phyloP scores from a whole-genome alignment of 2,888 invertebrate species.

The Drosophila neonasuta region DNA sequence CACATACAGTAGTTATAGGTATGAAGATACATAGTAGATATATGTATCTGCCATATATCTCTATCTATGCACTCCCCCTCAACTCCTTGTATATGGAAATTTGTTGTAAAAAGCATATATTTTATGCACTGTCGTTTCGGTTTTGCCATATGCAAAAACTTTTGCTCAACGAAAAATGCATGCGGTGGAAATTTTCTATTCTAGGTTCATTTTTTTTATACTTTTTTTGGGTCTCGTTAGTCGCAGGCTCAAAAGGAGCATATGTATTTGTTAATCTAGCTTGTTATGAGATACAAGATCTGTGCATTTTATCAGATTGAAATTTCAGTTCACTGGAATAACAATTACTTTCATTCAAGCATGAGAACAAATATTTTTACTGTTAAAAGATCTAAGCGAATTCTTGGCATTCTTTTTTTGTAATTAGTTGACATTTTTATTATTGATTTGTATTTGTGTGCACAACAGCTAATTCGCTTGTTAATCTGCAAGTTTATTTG shows the following conservation, averaged over 20 bases:
- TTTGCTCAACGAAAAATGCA: slow-evolving; percentile 51
- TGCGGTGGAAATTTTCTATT: slow-evolving; percentile 44
- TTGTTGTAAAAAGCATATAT: slow-evolving; percentile 67
- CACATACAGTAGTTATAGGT: slow-evolving; percentile 36
- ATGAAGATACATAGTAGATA: slow-evolving; percentile 33
- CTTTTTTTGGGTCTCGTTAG: slow-evolving; percentile 32
- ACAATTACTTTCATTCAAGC: slow-evolving; percentile 18
- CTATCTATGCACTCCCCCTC: not conserved
- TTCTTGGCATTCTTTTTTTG: not conserved
- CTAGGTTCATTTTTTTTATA: slow-evolving; percentile 2
- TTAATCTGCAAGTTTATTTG: not conserved
- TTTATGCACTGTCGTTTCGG: slow-evolving; percentile 74
- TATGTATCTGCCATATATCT: slow-evolving; percentile 8
- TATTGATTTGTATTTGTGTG: not conserved
- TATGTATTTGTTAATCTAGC: slow-evolving; percentile 19
- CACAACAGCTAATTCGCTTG: not conserved
- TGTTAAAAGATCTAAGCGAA: not conserved
- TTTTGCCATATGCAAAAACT: slow-evolving; percentile 63
- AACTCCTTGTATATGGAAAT: slow-evolving; percentile 57
- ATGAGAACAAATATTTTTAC: slow-evolving; percentile 2
- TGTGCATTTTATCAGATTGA: not conserved
- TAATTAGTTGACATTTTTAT: not conserved
- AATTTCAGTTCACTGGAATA: not conserved
- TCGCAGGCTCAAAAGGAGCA: slow-evolving; percentile 16
- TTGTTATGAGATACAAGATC: slow-evolving; percentile 9